These are phyloP conservation scores for Stylophora pistillata DNA, from an alignment of 64 coral and sea anemone species.

Conservation along the genomic window DNA sequence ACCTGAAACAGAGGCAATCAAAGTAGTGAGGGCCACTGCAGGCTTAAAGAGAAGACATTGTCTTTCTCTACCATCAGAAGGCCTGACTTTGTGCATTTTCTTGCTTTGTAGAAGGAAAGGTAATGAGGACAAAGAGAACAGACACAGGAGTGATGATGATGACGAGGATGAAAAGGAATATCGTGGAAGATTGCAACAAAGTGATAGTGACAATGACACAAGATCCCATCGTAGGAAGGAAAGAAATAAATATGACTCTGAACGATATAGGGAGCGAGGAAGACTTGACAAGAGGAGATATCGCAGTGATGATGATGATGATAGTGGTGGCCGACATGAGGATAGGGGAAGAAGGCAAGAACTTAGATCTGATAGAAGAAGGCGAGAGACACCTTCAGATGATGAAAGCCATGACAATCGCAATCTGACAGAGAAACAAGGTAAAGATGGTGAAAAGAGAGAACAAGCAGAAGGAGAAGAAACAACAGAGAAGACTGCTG, in stretches of 20 bases:
- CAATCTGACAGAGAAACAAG: slow-evolving; percentile 21
- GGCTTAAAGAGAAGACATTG: not conserved
- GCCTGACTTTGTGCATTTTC: not conserved
- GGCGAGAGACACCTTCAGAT: slow-evolving; percentile 44
- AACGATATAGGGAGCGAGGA: not conserved
- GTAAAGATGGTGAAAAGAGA: slow-evolving; percentile 28
- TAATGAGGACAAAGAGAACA: slow-evolving; percentile 71
- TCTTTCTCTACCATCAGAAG: not conserved
- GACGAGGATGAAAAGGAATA: slow-evolving; percentile 14
- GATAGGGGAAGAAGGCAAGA: slow-evolving; percentile 24
- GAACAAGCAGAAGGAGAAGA: not conserved
- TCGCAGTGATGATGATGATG: slow-evolving; percentile 32
- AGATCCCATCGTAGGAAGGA: slow-evolving; percentile 30
- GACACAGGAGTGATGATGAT: slow-evolving; percentile 35
- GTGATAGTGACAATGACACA: slow-evolving; percentile 55
- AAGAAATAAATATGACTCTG: slow-evolving; percentile 14
- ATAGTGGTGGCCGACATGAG: slow-evolving; percentile 23
- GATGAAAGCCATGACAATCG: slow-evolving; percentile 36
- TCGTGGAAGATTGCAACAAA: slow-evolving; percentile 2
- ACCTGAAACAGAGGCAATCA: too few relatives aligned
- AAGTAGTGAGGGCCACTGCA: too few relatives aligned
- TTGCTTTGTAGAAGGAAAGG: slow-evolving; percentile 11
- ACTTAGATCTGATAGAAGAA: slow-evolving; percentile 57
- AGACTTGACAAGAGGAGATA: slow-evolving; percentile 5
- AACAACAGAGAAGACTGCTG: slow-evolving; percentile 26